phyloP scores from a whole-genome alignment of 2,113 vertebrate genomes.

The Dasyornis broadbenti region DNA sequence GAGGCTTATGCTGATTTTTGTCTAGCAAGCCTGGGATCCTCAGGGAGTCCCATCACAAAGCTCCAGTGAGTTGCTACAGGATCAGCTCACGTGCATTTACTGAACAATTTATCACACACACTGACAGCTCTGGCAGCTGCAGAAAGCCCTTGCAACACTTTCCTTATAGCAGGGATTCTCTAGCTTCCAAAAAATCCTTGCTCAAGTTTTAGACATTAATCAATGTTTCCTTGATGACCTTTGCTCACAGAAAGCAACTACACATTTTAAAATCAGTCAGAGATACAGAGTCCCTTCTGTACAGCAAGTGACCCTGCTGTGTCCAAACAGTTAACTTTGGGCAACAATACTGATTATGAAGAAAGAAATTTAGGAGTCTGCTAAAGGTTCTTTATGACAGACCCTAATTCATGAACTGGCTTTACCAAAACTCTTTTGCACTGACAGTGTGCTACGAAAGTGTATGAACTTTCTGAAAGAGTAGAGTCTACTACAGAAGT shows the following conservation, averaged over 20 bases:
- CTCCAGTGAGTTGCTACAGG: neutral
- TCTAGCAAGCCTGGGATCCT: neutral
- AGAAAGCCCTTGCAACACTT: neutral
- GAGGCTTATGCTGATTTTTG: neutral
- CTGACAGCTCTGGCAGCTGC: neutral
- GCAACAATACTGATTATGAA: neutral
- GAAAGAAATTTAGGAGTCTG: neutral
- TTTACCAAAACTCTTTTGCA: neutral
- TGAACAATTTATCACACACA: neutral
- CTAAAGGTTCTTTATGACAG: neutral
- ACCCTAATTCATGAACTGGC: accelerated
- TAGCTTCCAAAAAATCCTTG: neutral
- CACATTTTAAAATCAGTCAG: neutral
- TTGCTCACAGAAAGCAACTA: neutral
- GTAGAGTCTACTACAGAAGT: neutral
- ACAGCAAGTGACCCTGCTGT: accelerated
- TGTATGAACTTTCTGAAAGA: neutral
- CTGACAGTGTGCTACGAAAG: accelerated
- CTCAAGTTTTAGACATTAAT: neutral
- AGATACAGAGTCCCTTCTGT: neutral
- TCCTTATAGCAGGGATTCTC: neutral
- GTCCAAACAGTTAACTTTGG: neutral
- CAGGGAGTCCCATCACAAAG: neutral
- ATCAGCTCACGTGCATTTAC: neutral
- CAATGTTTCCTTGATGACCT: neutral